Evolutionary conservation across 2,888 invertebrate species (phyloP), one percentile per base, ranked within the genome.

Genomic region (Ypsolopha sequella): DNA sequence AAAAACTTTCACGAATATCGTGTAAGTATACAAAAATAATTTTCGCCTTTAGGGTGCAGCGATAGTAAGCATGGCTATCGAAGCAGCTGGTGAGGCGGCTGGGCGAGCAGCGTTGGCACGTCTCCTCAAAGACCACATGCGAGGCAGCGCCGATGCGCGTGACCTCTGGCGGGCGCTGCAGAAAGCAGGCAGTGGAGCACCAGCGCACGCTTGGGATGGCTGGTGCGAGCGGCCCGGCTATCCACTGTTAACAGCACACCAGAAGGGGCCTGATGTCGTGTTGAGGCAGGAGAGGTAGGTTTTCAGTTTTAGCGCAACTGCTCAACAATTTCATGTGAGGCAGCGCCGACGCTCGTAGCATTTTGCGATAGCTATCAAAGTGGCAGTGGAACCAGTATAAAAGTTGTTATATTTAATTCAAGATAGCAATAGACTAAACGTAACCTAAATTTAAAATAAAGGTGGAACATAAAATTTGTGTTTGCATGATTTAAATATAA

Each of bases 151-250:
- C 0, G 93, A 93, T 55, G 85, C 84, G 6, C 73, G 93, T 61
- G 95, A 97, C 67, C 87, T 97, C 0, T 97, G 97, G 97, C 82
- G 81, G 0, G 82, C 87, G 0, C 56, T 87, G 6, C 80, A 85
- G 41, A 69, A 74, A 0, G 78, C 80, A 53, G 72, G 73, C 1
- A 48, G 70, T 0, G 74, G 70, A 0, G 65, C 68, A 0, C 68
- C 72, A 0, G 61, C 76, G 36, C 66, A 72, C 59, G 85, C 85
- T 39, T 86, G 85, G 86, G 86, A 85, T 55, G 84, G 80, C 6
- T 95, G 95, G 95, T 95, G 94, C 11, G 89, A 92, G 59, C 91
- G 93, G 69, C 93, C 93, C 70, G 95, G 95, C 0, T 95, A 93
- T 68, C 95, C 95, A 0, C 75, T 95, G n/a, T 88, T 95, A 7